Percentiles rank a stretch among this genome's conserved stretches.
phyloP scores from a whole-genome alignment of 2,797 vertebrate species.

The Falco concolor region DNA sequence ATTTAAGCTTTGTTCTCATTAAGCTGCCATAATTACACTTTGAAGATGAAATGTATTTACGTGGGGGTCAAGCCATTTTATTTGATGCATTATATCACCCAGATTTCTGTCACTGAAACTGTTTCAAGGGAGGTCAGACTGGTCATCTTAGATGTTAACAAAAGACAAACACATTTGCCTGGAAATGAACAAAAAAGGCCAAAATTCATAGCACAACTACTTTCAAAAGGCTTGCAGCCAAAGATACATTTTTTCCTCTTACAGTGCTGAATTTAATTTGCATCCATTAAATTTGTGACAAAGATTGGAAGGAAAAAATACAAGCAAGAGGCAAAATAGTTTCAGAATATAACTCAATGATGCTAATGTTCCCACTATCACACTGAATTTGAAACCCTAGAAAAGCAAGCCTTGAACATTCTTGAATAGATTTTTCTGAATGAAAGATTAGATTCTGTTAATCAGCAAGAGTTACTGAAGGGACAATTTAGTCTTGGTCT shows the following conservation, averaged over 20 bases:
- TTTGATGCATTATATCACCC: not conserved
- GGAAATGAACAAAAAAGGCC: not conserved
- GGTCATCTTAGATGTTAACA: not conserved
- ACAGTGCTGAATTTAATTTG: not conserved
- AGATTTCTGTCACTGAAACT: not conserved
- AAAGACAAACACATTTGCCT: not conserved
- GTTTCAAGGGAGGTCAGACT: not conserved
- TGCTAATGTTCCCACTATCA: not conserved
- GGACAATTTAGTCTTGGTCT: not conserved
- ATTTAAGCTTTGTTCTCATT: slow-evolving; percentile 58
- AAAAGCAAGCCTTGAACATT: not conserved
- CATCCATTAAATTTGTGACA: not conserved
- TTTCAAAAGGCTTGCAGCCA: not conserved
- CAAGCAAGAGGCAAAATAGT: not conserved
- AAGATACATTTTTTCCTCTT: not conserved
- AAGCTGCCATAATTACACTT: slow-evolving; percentile 57
- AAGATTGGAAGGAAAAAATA: not conserved
- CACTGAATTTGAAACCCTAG: not conserved
- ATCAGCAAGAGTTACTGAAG: not conserved
- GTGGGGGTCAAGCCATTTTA: not conserved
- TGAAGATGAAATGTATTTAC: slow-evolving; percentile 41
- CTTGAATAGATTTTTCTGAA: not conserved
- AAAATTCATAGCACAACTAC: not conserved
- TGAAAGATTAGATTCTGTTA: not conserved
- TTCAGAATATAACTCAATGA: not conserved